These are phyloP conservation scores for Osmerus eperlanus DNA, from an alignment of 2,113 vertebrate species.

Conservation along the genomic window DNA sequence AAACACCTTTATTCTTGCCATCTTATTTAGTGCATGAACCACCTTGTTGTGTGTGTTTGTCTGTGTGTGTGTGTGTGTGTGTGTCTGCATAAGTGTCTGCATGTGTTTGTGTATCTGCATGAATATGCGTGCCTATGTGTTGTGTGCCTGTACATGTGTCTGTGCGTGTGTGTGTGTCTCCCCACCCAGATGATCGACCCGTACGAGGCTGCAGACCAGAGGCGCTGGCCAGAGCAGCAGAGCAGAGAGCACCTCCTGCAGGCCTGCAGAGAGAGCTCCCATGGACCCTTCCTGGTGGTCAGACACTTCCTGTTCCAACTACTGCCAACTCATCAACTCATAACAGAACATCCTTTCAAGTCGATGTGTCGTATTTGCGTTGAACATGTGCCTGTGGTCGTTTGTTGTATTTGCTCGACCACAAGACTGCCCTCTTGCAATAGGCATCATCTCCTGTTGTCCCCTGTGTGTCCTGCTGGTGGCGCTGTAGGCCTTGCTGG, in stretches of 20 bases:
- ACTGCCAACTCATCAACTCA: no score
- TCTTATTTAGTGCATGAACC: slow-evolving; percentile 18
- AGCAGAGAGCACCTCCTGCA: slow-evolving; percentile 64
- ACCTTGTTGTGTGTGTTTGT: slow-evolving; percentile 23
- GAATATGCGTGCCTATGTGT: background rate
- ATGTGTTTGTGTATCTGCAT: background rate
- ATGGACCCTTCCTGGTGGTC: slow-evolving; percentile 77
- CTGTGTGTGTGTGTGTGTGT: slow-evolving; percentile 39
- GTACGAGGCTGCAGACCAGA: slow-evolving; percentile 64
- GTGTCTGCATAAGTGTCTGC: background rate
- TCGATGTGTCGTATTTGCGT: background rate
- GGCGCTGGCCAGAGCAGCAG: slow-evolving; percentile 57
- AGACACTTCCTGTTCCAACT: slow-evolving; percentile 16
- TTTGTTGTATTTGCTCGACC: background rate
- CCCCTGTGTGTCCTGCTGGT: slow-evolving; percentile 40
- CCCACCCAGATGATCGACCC: slow-evolving; percentile 71
- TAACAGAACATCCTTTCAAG: no score
- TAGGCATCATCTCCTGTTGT: slow-evolving; percentile 1
- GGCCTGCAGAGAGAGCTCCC: slow-evolving; percentile 66
- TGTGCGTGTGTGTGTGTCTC: slow-evolving; percentile 52
- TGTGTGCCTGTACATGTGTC: background rate
- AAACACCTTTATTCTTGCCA: slow-evolving; percentile 8
- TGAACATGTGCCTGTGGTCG: background rate
- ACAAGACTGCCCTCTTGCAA: background rate
- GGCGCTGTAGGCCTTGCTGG: slow-evolving; percentile 70